Percentiles rank a stretch among this genome's conserved stretches.
Evolutionary conservation across 1,140 invertebrate genomes (phyloP).

Genomic region (Cecropterus lyciades): DNA sequence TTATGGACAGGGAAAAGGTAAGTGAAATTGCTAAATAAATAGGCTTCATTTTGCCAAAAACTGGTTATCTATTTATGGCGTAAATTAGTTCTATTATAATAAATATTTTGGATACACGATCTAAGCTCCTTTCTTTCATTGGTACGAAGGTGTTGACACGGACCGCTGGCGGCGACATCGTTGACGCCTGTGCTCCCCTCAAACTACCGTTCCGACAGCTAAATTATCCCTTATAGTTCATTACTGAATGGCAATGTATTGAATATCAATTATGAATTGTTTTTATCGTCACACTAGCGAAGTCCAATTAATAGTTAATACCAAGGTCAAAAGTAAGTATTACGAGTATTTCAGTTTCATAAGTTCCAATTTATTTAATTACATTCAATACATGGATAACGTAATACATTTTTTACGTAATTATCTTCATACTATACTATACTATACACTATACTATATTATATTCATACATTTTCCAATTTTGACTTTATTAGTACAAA

Average conservation of each 20-base stretch:
- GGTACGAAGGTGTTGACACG: conserved; percentile 31
- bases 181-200: conserved; percentile 3
- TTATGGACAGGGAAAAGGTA: conserved; percentile 9
- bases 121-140: conserved; percentile 17
- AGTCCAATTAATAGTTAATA: not conserved
- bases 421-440: too few relatives aligned
- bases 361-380: too few relatives aligned
- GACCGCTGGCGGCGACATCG: conserved; percentile 32
- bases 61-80: conserved; percentile 34
- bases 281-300: conserved; percentile 3
- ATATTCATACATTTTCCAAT: too few relatives aligned
- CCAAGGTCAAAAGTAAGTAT: too few relatives aligned
- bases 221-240: not conserved
- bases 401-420: too few relatives aligned
- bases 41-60: conserved; percentile 18
- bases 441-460: too few relatives aligned
- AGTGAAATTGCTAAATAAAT: conserved; percentile 23
- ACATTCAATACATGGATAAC: too few relatives aligned
- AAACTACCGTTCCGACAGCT: not conserved
- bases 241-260: conserved; percentile 1
- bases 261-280: not conserved
- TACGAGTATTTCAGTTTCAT: too few relatives aligned
- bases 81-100: conserved; percentile 30
- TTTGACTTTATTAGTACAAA: too few relatives aligned
- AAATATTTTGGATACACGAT: conserved; percentile 35